Percentiles rank a stretch among this genome's conserved stretches.
Conservation (phyloP, 1,140 invertebrate species). For the Cherax quadricarinatus region DNA sequence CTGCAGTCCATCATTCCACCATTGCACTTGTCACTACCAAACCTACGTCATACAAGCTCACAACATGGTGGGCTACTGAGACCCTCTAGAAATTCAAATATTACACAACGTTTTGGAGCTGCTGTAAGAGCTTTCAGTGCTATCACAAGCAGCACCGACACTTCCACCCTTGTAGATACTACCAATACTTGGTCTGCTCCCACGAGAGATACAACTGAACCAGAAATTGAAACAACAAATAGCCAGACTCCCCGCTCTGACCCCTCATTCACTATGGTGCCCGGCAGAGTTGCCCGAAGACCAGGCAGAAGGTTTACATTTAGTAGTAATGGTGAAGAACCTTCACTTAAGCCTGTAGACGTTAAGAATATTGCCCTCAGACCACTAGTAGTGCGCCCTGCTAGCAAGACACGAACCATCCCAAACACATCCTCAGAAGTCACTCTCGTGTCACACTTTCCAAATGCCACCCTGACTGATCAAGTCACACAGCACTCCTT, state of each 20-base stretch:
- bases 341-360: conserved; percentile 8
- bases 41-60: background rate
- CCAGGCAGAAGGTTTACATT: conserved; percentile 38
- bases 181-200: background rate
- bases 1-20: too few relatives aligned
- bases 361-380: conserved; percentile 15
- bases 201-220: background rate
- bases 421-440: background rate
- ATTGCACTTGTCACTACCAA: too few relatives aligned
- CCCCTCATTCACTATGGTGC: conserved; percentile 23
- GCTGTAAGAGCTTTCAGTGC: background rate
- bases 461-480: background rate
- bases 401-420: conserved; percentile 11
- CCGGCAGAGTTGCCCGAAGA: conserved; percentile 28
- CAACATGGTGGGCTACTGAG: background rate
- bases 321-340: conserved; percentile 4
- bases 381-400: conserved; percentile 21
- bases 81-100: background rate
- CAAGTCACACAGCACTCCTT: conserved; percentile 12
- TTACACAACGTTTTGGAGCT: background rate
- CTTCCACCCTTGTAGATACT: background rate
- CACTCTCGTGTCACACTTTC: background rate
- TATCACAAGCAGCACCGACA: background rate
- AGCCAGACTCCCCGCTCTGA: conserved; percentile 11
- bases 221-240: background rate